Evolutionary conservation across 2,888 invertebrate genomes (phyloP), one percentile per base, ranked within the genome.

Genomic region (Eurois occulta): DNA sequence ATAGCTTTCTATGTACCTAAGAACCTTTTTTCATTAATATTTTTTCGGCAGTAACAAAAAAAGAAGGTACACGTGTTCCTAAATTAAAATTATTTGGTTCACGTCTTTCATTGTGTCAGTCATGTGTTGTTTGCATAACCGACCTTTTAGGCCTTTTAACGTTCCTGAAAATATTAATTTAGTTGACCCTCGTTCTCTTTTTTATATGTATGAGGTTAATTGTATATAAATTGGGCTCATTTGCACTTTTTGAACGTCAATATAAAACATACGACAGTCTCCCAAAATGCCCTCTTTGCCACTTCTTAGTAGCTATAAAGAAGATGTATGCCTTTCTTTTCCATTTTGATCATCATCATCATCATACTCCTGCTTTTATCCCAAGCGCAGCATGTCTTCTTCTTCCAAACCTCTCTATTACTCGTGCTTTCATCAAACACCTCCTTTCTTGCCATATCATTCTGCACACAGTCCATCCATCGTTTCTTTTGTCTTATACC

Each of bases 81-180:
- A 55, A 74, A 68, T 76, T 75, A 68, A 76, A 73, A 80, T 81
- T 75, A 66, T 77, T 55, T 79, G 46, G 60, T 74, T 72, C 62
- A 68, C 74, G 75, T 79, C 74, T 68, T 67, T 78, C 70, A 77
- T 68, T 80, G 64, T 77, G 80, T 84, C 78, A 60, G 46, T 79
- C 79, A 69, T 66, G 32, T 69, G 32, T 32, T 80, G 69, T 79
- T 86, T 65, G 71, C 62, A 70, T 68, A 83, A 52, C 68, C 66
- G 66, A 75, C 72, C 55, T 74, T 73, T 68, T 68, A 60, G 24
- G 32, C 38, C 72, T 73, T 81, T 79, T 73, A 67, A 70, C 41
- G 28, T 35, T 65, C 21, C 35, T 52, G n/a, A 70, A 84, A 71
- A 68, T 74, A 71, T 64, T 64, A 35, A 64, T 68, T 78, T 64